phyloP scores from a whole-genome alignment of 1,140 invertebrate species.

The Drosophila pandora region DNA sequence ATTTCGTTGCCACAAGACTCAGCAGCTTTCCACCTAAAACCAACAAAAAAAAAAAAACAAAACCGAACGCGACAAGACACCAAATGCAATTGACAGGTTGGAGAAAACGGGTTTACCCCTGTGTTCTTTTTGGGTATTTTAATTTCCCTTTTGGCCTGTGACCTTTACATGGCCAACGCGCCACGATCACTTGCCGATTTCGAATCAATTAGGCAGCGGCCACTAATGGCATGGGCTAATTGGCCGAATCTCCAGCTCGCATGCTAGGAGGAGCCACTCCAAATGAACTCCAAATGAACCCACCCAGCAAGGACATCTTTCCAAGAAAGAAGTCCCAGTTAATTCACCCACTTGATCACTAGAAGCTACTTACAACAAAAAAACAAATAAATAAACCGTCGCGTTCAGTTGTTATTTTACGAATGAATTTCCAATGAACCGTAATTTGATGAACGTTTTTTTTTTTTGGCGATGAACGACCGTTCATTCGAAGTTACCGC shows the following conservation, averaged over 20 bases:
- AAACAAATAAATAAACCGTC: not conserved
- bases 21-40: conserved; percentile 9
- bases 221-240: not conserved
- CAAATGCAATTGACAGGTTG: conserved; percentile 56
- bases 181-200: not conserved
- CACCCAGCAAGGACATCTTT: too few species aligned
- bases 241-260: not conserved
- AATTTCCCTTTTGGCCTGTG: conserved; percentile 53
- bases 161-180: conserved; percentile 64
- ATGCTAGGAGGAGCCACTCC: too few species aligned
- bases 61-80: not conserved
- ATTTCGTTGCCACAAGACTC: not conserved
- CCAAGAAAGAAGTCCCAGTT: not conserved
- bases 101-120: conserved; percentile 73
- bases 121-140: conserved; percentile 37
- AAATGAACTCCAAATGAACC: too few species aligned
- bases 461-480: not conserved
- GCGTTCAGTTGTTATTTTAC: not conserved
- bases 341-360: too few species aligned
- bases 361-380: not conserved
- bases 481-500: too few species aligned
- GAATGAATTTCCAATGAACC: not conserved
- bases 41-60: conserved; percentile 2
- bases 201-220: not conserved
- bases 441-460: not conserved